Percentiles rank a stretch among this genome's conserved stretches.
phyloP scores from a whole-genome alignment of 2,797 vertebrate genomes.

The Pempheris klunzingeri region DNA sequence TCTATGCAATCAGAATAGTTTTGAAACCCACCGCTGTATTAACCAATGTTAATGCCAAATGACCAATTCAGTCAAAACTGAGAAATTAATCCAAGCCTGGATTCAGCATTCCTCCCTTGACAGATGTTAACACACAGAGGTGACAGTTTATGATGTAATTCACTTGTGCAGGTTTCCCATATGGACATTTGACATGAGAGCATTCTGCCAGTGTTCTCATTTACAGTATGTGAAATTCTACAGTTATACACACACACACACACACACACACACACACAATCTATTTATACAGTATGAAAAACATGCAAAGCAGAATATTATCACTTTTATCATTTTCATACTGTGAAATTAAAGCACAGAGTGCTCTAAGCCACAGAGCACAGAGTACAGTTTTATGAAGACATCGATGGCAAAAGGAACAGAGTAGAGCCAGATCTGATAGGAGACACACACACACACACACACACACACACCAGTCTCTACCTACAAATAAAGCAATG shows the following conservation, averaged over 20 bases:
- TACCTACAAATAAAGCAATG: constrained; percentile 26
- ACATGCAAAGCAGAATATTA: not conserved
- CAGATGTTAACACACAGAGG: not conserved
- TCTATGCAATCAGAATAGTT: not conserved
- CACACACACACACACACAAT: too few species aligned
- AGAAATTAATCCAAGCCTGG: not conserved
- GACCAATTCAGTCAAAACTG: not conserved
- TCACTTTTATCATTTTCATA: constrained; percentile 3
- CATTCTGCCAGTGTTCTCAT: not conserved
- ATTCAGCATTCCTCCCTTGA: too few species aligned
- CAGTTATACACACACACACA: not conserved
- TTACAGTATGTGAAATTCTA: not conserved
- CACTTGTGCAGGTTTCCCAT: not conserved
- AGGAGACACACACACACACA: constrained; percentile 22
- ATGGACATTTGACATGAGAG: not conserved
- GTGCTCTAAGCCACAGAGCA: constrained; percentile 7
- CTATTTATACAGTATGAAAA: too few species aligned
- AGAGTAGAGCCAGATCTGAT: constrained; percentile 44
- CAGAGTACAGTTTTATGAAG: constrained; percentile 34
- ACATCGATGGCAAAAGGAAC: constrained; percentile 38
- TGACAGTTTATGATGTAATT: constrained; percentile 2
- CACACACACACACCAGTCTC: constrained; percentile 15
- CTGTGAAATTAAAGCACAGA: not conserved
- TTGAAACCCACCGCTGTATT: not conserved
- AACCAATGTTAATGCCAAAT: not conserved